Conservation (phyloP, 2,797 vertebrate species). For the Scyliorhinus canicula region DNA sequence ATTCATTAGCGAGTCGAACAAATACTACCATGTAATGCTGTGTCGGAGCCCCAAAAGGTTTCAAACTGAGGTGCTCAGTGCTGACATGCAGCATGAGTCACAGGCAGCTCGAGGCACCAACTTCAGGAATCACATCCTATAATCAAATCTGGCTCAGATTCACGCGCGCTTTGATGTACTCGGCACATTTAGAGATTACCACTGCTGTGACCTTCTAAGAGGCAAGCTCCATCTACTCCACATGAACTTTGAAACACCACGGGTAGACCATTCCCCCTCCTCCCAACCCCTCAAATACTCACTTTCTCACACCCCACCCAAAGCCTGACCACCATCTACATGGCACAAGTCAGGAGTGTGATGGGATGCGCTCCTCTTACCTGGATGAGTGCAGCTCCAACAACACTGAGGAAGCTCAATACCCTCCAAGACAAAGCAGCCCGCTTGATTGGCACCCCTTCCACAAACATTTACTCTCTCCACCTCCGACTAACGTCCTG, state of each 20-base stretch:
- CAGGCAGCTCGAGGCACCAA: neutral
- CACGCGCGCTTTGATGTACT: neutral
- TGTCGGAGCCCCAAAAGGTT: neutral
- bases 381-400: neutral
- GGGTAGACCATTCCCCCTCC: too few species aligned
- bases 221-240: neutral
- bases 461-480: neutral
- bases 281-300: neutral
- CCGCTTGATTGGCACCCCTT: neutral
- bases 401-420: neutral
- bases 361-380: too few species aligned
- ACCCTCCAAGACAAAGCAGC: neutral
- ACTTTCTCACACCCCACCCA: neutral
- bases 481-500: neutral
- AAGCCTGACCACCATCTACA: neutral
- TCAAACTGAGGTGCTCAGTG: neutral
- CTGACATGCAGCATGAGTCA: neutral
- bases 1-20: neutral
- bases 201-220: neutral
- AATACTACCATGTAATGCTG: neutral
- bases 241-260: neutral
- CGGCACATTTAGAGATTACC: neutral
- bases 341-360: neutral
- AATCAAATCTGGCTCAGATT: neutral
- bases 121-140: neutral